Conservation (phyloP, 2,113 vertebrate species). For the Cathartes aura region DNA sequence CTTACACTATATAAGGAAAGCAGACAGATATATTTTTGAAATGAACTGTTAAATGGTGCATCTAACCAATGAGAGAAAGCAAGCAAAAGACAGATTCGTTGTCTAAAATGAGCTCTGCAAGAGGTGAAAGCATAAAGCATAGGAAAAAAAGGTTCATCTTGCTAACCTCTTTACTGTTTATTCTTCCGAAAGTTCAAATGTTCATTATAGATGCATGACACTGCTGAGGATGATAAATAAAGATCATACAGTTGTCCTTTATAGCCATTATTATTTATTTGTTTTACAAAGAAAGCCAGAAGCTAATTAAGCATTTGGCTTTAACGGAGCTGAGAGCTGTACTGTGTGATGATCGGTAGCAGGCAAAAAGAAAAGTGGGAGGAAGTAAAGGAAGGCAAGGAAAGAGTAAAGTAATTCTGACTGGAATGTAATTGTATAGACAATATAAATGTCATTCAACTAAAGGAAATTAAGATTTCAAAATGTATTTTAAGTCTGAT, state of each 20-base stretch:
- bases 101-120: slow-evolving; percentile 3
- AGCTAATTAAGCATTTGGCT: not conserved
- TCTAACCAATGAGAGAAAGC: not conserved
- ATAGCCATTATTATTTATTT: not conserved
- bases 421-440: not conserved
- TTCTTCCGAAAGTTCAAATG: not conserved
- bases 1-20: not conserved
- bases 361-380: not conserved
- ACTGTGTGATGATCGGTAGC: not conserved
- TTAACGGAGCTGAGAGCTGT: accelerated
- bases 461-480: not conserved
- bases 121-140: not conserved
- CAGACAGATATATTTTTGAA: slow-evolving; percentile 5
- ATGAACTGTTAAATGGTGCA: not conserved
- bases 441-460: not conserved
- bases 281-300: not conserved
- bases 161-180: not conserved
- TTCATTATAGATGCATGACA: not conserved
- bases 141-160: not conserved
- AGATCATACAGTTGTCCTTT: not conserved
- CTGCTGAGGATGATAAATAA: not conserved
- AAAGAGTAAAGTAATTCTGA: not conserved
- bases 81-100: not conserved
- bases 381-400: not conserved
- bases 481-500: not conserved